Conservation (phyloP, 2,888 invertebrate species). For the Sericinus montela region DNA sequence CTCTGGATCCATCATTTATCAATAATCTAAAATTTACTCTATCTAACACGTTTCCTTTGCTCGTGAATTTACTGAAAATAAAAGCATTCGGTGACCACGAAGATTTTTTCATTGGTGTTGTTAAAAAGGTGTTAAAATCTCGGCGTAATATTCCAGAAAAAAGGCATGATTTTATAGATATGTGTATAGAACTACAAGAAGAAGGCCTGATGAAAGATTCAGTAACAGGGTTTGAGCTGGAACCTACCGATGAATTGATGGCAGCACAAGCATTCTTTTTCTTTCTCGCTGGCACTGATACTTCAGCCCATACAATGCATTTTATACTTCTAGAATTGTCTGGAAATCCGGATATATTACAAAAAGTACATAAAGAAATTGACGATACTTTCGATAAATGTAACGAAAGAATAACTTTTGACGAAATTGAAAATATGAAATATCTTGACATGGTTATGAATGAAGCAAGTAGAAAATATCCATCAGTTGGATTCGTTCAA, state of each 20-base stretch:
- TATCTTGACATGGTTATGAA: conserved; percentile 51
- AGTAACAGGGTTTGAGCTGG: conserved; percentile 24
- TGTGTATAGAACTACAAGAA: conserved; percentile 29
- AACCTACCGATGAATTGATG: conserved; percentile 40
- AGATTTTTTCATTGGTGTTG: conserved; percentile 47
- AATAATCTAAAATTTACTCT: conserved; percentile 33
- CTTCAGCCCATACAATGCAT: conserved; percentile 48
- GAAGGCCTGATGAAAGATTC: conserved; percentile 24
- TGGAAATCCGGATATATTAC: conserved; percentile 43
- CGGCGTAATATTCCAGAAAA: conserved; percentile 30
- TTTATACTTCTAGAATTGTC: conserved; percentile 49
- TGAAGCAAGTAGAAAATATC: conserved; percentile 64
- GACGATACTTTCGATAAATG: conserved; percentile 37
- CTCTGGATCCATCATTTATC: conserved; percentile 30
- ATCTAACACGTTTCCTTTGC: conserved; percentile 31
- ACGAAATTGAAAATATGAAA: conserved; percentile 42
- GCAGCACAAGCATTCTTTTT: conserved; percentile 69
- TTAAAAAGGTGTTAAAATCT: conserved; percentile 42
- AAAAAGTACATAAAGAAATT: conserved; percentile 41
- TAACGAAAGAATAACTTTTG: conserved; percentile 41
- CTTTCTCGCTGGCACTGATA: conserved; percentile 60
- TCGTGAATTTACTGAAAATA: conserved; percentile 38
- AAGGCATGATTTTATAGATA: conserved; percentile 33
- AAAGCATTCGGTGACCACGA: conserved; percentile 47
- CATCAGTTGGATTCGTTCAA: conserved; percentile 50